Percentiles rank a stretch among this genome's conserved stretches.
Conservation (phyloP, 2,888 invertebrate genomes). For the Anthoptus insignis region DNA sequence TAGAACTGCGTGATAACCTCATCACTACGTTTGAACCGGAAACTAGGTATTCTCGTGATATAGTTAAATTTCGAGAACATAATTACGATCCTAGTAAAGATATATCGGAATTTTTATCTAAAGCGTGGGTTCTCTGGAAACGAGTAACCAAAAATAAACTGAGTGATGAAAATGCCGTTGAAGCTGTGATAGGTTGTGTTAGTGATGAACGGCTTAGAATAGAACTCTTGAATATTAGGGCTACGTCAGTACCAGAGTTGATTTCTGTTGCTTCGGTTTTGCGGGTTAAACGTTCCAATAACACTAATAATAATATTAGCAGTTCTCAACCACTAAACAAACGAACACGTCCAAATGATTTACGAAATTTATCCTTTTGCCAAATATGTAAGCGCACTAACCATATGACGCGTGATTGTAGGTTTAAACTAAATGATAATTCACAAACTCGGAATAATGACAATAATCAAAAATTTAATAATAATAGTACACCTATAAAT, state of each 20-base stretch:
- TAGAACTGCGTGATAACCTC: conserved; percentile 44
- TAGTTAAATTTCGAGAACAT: conserved; percentile 50
- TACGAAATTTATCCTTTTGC: background rate
- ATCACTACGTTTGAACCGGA: conserved; percentile 52
- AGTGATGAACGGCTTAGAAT: conserved; percentile 51
- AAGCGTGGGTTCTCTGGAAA: conserved; percentile 52
- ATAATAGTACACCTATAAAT: no score
- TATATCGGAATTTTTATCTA: conserved; percentile 52
- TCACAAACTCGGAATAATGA: no score
- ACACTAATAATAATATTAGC: no score
- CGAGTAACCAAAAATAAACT: conserved; percentile 52
- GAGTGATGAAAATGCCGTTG: conserved; percentile 47
- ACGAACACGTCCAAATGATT: background rate
- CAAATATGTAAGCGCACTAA: conserved; percentile 6
- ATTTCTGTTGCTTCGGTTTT: conserved; percentile 39
- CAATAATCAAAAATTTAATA: no score
- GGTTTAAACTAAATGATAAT: no score
- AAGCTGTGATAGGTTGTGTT: conserved; percentile 53
- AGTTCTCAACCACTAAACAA: conserved; percentile 15
- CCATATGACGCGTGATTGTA: background rate
- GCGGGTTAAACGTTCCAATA: conserved; percentile 10
- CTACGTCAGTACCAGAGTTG: conserved; percentile 34
- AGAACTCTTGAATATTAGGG: conserved; percentile 37
- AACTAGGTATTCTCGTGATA: conserved; percentile 53
- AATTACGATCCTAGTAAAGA: conserved; percentile 47